A percentile compares a stretch with the other conserved stretches of the same genome.
phyloP scores from a whole-genome alignment of 2,888 invertebrate species.

The Protonemura montana region DNA sequence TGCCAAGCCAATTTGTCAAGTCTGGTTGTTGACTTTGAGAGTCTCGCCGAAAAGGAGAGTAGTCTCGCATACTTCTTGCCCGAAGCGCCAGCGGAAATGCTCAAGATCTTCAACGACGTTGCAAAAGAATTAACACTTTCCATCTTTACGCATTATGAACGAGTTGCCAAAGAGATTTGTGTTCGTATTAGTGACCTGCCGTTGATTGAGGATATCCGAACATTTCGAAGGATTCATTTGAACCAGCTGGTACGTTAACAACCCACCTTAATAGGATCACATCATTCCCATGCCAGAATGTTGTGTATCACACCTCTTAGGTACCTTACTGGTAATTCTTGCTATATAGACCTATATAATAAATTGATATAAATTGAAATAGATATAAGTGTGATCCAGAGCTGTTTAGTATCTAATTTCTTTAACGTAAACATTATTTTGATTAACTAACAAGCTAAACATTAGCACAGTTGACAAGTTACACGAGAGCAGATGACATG shows the following conservation, averaged over 20 bases:
- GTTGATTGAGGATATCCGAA: conserved; percentile 92
- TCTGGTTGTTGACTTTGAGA: conserved; percentile 91
- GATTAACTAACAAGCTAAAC: too few relatives aligned
- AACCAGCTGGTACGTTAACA: conserved; percentile 46
- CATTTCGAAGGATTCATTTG: conserved; percentile 79
- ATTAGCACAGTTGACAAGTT: too few relatives aligned
- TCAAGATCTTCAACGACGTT: conserved; percentile 95
- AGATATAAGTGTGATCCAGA: too few relatives aligned
- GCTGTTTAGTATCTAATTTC: too few relatives aligned
- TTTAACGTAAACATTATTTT: too few relatives aligned
- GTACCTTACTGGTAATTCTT: too few relatives aligned
- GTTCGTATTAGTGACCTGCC: conserved; percentile 95
- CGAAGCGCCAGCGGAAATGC: conserved; percentile 96
- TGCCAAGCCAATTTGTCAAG: conserved; percentile 88
- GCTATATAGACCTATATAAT: too few relatives aligned
- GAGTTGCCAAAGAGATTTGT: conserved; percentile 93
- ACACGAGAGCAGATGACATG: too few relatives aligned
- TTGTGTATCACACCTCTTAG: too few relatives aligned
- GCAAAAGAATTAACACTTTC: conserved; percentile 91
- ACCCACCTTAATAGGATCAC: too few relatives aligned
- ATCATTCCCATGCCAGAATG: too few relatives aligned
- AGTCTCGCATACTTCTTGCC: conserved; percentile 96
- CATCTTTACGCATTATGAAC: conserved; percentile 94
- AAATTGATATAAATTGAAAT: too few relatives aligned
- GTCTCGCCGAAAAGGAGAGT: conserved; percentile 88